Conservation (phyloP, 2,797 vertebrate species). For the Gouania willdenowi region DNA sequence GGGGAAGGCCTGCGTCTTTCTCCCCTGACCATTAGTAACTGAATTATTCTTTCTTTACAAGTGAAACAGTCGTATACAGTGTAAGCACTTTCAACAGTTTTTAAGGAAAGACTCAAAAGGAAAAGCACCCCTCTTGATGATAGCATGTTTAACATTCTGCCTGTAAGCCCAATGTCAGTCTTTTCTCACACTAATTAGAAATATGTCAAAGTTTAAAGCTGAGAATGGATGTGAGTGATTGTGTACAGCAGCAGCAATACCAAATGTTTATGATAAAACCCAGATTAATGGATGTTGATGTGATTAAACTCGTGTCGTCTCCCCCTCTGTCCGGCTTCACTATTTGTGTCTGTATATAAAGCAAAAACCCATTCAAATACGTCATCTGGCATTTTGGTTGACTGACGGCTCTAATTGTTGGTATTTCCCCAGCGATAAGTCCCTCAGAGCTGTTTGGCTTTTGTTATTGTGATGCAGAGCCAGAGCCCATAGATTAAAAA, state of each 20-base stretch:
- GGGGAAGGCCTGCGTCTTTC: too few relatives aligned
- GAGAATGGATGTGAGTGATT: neutral
- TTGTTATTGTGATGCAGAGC: conserved; percentile 9
- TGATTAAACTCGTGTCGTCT: conserved; percentile 10
- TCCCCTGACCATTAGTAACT: too few relatives aligned
- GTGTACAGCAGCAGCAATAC: neutral
- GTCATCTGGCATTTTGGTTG: conserved; percentile 51
- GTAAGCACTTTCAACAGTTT: too few relatives aligned
- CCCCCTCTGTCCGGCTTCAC: conserved; percentile 8
- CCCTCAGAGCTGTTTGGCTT: conserved; percentile 28
- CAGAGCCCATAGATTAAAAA: conserved; percentile 30
- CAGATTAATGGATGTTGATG: conserved; percentile 14
- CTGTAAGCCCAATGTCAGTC: too few relatives aligned
- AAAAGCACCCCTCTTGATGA: too few relatives aligned
- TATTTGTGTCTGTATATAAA: conserved; percentile 4
- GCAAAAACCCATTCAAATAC: conserved; percentile 30
- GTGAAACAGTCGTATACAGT: too few relatives aligned
- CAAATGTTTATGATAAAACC: neutral
- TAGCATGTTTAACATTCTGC: neutral
- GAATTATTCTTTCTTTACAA: too few relatives aligned
- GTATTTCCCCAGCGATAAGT: conserved; percentile 43
- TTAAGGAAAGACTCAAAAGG: too few relatives aligned
- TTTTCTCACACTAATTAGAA: neutral
- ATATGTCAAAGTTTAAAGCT: neutral
- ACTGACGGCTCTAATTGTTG: conserved; percentile 69